Evolutionary conservation across 2,797 vertebrate genomes (phyloP), one percentile per base, ranked within the genome.

Genomic region (Phoeniculus purpureus): DNA sequence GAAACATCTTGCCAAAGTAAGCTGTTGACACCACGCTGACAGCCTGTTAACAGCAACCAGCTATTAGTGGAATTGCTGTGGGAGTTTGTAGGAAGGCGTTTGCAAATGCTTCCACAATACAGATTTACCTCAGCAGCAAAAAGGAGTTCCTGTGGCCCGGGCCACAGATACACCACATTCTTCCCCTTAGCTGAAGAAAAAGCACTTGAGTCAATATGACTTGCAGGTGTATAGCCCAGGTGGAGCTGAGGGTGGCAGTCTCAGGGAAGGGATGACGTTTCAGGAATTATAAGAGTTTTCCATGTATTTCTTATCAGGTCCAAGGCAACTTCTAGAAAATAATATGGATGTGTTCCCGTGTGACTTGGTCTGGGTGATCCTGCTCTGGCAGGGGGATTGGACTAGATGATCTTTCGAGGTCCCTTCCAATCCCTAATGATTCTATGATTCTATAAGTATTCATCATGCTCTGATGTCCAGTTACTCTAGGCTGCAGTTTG

Each of bases 1-100:
- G 56, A 88, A 90, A 84, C 81, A 82, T 80, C 61, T 78, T 84
- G 86, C 84, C 68, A 84, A 72, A 76, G 65, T 43, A 74, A 92
- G 79, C 68, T 79, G 51, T 80, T 59, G 94, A 85, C 5, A 6
- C 61, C n/a, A 27, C 9, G n/a, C 75, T 94, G 86, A 60, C 90
- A 90, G 72, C n/a, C 71, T 62, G 70, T 50, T 89, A 90, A 72
- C 56, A 91, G 52, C 56, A 67, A 82, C 65, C 86, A 87, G 65
- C 78, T 93, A 74, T 85, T 84, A 74, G 67, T 59, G 29, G 92
- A 82, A 78, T 29, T 82, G 50, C 60, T 68, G 72, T 74, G 72
- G 67, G 86, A 94, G 81, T 82, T 50, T 50, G 77, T 56, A 81
- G 78, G 75, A 91, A 91, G 67, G 78, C 54, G 84, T 78, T 73